These are phyloP conservation scores for Chironomus tepperi DNA, from an alignment of 1,140 invertebrate genomes.

Conservation along the genomic window DNA sequence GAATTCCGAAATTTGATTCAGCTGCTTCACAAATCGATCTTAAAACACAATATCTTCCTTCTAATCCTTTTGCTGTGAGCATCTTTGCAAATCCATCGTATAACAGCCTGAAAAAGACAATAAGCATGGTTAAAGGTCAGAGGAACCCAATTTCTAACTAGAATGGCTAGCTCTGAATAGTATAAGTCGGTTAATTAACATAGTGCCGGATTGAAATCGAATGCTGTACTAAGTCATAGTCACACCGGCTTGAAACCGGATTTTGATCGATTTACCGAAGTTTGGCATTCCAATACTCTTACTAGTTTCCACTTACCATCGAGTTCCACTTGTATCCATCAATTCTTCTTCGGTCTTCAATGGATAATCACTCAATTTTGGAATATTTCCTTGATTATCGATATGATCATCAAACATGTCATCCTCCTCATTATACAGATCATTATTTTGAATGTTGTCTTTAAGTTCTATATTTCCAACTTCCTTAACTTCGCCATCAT, in stretches of 20 bases:
- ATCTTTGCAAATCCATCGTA: slow-evolving; percentile 27
- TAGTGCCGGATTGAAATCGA: too few relatives aligned
- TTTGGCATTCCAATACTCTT: too few relatives aligned
- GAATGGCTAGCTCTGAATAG: too few relatives aligned
- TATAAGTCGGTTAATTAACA: too few relatives aligned
- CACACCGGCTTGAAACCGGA: too few relatives aligned
- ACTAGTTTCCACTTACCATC: too few relatives aligned
- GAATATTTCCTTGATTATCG: not conserved
- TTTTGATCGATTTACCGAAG: too few relatives aligned
- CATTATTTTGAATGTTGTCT: not conserved
- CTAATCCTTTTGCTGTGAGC: slow-evolving; percentile 44
- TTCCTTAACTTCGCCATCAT: not conserved
- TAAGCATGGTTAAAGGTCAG: too few relatives aligned
- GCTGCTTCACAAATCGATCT: slow-evolving; percentile 66
- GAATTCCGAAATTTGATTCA: slow-evolving; percentile 52
- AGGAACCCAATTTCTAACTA: too few relatives aligned
- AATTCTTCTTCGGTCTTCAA: not conserved
- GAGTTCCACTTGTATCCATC: not conserved
- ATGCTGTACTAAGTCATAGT: too few relatives aligned
- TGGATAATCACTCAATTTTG: not conserved
- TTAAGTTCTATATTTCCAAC: not conserved
- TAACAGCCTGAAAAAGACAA: slow-evolving; percentile 25
- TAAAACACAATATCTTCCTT: slow-evolving; percentile 59
- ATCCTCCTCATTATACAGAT: not conserved
- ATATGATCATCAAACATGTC: not conserved